phyloP scores from a whole-genome alignment of 2,797 vertebrate species.

The Urophycis tenuis region DNA sequence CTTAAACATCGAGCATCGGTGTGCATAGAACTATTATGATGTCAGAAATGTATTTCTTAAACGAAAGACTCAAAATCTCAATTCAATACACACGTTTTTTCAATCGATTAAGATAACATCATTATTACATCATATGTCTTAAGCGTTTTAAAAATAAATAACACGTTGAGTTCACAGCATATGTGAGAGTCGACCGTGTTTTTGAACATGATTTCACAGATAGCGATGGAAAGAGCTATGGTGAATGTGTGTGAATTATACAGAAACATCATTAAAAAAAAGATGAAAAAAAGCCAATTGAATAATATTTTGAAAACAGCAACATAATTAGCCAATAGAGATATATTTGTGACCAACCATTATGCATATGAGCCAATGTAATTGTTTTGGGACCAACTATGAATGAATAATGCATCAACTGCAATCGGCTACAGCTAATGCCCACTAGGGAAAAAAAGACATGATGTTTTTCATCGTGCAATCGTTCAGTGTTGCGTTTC shows the following conservation, averaged over 20 bases:
- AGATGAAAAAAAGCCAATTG: conserved; percentile 37
- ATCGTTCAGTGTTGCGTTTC: conserved; percentile 46
- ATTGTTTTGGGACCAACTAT: conserved; percentile 54
- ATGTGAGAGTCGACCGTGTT: background rate
- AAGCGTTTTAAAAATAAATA: background rate
- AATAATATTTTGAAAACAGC: conserved; percentile 50
- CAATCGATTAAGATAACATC: background rate
- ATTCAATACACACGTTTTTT: background rate
- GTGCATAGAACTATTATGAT: background rate
- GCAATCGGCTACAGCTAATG: conserved; percentile 48
- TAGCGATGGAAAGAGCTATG: conserved; percentile 10
- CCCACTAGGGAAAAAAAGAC: conserved; percentile 36
- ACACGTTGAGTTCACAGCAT: background rate
- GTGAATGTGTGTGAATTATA: conserved; percentile 30
- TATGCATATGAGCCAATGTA: conserved; percentile 61
- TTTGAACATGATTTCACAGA: conserved; percentile 5
- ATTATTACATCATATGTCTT: background rate
- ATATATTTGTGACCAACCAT: conserved; percentile 58
- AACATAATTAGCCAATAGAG: conserved; percentile 59
- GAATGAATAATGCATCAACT: conserved; percentile 66
- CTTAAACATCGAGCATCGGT: background rate
- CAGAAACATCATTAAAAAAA: conserved; percentile 21
- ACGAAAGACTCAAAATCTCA: background rate
- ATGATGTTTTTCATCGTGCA: conserved; percentile 51
- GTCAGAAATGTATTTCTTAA: background rate